phyloP scores from a whole-genome alignment of 2,113 vertebrate genomes.

The Amphiprion ocellaris region DNA sequence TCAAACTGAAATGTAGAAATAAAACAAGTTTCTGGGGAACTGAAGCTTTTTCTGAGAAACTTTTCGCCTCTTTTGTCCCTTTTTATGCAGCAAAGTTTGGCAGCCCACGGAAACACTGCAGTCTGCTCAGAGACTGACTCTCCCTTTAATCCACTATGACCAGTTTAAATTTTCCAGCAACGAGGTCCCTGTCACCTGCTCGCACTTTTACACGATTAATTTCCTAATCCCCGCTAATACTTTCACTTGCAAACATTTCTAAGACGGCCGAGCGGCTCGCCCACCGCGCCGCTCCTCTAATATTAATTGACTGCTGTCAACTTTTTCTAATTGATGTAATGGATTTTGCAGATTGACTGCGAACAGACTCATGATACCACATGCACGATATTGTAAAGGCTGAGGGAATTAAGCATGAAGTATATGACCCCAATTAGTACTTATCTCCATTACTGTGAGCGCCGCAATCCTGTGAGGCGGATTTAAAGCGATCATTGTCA shows the following conservation, averaged over 20 bases:
- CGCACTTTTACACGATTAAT: slow-evolving; percentile 64
- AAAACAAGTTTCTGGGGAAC: too few species aligned
- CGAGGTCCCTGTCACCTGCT: slow-evolving; percentile 53
- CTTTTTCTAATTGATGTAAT: slow-evolving; percentile 66
- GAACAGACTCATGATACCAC: slow-evolving; percentile 53
- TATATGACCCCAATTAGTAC: slow-evolving; percentile 78
- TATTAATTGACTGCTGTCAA: slow-evolving; percentile 73
- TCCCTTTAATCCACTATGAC: slow-evolving; percentile 44
- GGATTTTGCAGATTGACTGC: slow-evolving; percentile 65
- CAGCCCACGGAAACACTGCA: slow-evolving; percentile 9
- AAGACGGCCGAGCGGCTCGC: slow-evolving; percentile 41
- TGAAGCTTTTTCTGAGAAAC: too few species aligned
- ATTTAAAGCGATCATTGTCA: slow-evolving; percentile 75
- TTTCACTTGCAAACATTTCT: slow-evolving; percentile 59
- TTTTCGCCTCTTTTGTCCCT: too few species aligned
- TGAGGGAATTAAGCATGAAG: slow-evolving; percentile 65
- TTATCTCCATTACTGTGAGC: slow-evolving; percentile 65
- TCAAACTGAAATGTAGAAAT: too few species aligned
- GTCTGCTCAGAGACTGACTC: slow-evolving; percentile 10
- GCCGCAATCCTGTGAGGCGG: slow-evolving; percentile 57
- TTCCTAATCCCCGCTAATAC: slow-evolving; percentile 71
- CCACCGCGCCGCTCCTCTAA: slow-evolving; percentile 36
- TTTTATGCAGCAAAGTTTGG: too few species aligned
- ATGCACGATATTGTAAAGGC: slow-evolving; percentile 64
- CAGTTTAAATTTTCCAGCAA: slow-evolving; percentile 39